These are phyloP conservation scores for Pelodiscus sinensis DNA, from an alignment of 2,113 vertebrate genomes.

Conservation along the genomic window DNA sequence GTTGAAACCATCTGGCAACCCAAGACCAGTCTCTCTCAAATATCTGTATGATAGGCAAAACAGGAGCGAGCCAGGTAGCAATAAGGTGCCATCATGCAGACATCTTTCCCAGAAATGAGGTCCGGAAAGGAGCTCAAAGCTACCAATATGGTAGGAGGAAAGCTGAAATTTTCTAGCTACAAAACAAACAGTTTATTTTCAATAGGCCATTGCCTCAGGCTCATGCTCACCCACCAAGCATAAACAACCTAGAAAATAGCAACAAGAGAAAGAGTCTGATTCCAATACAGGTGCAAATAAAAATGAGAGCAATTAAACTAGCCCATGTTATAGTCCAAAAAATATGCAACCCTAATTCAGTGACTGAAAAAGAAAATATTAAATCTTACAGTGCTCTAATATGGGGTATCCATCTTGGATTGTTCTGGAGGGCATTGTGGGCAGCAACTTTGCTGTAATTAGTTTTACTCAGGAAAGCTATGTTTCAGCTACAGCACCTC, in stretches of 20 bases:
- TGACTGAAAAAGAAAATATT: neutral
- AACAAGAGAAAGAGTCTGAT: neutral
- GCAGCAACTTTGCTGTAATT: neutral
- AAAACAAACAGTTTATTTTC: neutral
- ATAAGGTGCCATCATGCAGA: accelerated
- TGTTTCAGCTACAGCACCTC: neutral
- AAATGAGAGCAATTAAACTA: neutral
- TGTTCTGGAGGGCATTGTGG: neutral
- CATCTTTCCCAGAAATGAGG: accelerated
- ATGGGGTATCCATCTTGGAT: too few species aligned
- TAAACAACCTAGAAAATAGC: neutral
- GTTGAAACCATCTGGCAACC: neutral
- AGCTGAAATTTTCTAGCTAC: neutral
- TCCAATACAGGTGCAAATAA: neutral
- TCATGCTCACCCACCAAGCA: neutral
- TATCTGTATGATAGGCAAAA: neutral
- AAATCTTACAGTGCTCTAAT: neutral
- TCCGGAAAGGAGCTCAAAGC: neutral
- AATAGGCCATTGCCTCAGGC: neutral
- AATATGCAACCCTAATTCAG: neutral
- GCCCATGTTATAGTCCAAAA: too few species aligned
- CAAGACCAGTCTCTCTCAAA: accelerated
- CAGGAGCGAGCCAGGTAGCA: accelerated
- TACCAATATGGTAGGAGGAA: neutral
- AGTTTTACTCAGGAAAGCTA: neutral